Evolutionary conservation across 2,797 vertebrate species (phyloP).

Genomic region (Hapalemur alaotrensis): DNA sequence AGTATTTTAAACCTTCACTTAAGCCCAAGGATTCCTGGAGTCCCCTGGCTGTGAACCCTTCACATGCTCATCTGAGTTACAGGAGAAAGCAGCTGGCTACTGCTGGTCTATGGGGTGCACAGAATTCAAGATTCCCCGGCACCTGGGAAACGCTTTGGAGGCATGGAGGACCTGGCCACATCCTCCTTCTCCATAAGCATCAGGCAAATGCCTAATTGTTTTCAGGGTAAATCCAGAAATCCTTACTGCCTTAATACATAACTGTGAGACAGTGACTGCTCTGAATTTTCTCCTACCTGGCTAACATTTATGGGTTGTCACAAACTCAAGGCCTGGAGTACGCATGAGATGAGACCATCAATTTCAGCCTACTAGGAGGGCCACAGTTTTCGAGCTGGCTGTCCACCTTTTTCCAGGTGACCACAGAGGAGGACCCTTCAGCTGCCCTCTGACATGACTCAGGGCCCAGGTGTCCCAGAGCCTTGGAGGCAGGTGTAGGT

Average conservation of each 20-base stretch:
- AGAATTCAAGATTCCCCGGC: no score
- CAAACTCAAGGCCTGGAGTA: neutral
- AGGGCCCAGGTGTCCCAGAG: accelerated
- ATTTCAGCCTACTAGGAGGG: neutral
- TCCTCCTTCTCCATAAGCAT: neutral
- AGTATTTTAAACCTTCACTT: neutral
- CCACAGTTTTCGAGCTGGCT: neutral
- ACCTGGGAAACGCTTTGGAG: neutral
- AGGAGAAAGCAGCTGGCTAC: no score
- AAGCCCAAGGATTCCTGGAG: neutral
- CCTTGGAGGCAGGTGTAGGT: no score
- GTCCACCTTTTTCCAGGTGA: neutral
- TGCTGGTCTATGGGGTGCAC: no score
- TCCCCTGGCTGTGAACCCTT: no score
- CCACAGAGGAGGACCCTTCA: neutral
- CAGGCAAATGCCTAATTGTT: neutral
- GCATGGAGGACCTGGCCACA: accelerated
- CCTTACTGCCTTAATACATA: neutral
- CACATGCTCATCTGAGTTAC: no score
- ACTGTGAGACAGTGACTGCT: neutral
- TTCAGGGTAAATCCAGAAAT: neutral
- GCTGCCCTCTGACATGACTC: neutral
- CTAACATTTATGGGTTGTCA: neutral
- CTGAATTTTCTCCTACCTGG: neutral
- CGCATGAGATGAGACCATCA: accelerated